Evolutionary conservation across 2,888 invertebrate species (phyloP).

Genomic region (Automeris io): DNA sequence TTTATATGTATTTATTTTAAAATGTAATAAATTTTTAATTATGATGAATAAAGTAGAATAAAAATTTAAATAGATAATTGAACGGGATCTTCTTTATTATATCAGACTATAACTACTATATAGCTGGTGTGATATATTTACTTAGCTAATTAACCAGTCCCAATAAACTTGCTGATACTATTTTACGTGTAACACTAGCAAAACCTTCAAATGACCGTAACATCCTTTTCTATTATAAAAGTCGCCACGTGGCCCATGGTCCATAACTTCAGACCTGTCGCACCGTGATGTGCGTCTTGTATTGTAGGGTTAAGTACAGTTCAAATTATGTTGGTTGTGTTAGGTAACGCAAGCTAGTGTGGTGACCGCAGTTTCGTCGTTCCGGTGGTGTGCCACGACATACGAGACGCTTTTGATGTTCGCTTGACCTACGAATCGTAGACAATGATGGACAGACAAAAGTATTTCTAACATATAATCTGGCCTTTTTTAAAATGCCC

Average conservation of each 20-base stretch:
- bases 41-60: too few relatives aligned
- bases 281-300: not conserved
- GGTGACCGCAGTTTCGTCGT: constrained; percentile 54
- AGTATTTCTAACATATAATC: constrained; percentile 4
- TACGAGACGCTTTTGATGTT: constrained; percentile 31
- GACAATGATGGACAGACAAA: constrained; percentile 5
- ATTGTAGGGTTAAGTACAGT: constrained; percentile 10
- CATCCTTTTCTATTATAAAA: constrained; percentile 29
- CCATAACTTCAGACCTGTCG: constrained; percentile 12
- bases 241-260: constrained; percentile 23
- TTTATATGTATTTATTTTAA: too few relatives aligned
- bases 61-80: too few relatives aligned
- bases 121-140: too few relatives aligned
- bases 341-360: constrained; percentile 48
- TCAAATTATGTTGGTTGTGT: constrained; percentile 27
- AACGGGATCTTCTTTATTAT: too few relatives aligned
- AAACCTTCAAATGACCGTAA: constrained; percentile 20
- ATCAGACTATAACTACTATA: too few relatives aligned
- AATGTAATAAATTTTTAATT: too few relatives aligned
- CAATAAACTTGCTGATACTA: too few relatives aligned
- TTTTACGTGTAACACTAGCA: not conserved
- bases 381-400: constrained; percentile 61
- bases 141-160: too few relatives aligned
- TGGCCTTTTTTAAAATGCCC: not conserved
- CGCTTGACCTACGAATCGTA: constrained; percentile 10